phyloP scores from a whole-genome alignment of 2,113 vertebrate genomes.

The Piprites chloris region DNA sequence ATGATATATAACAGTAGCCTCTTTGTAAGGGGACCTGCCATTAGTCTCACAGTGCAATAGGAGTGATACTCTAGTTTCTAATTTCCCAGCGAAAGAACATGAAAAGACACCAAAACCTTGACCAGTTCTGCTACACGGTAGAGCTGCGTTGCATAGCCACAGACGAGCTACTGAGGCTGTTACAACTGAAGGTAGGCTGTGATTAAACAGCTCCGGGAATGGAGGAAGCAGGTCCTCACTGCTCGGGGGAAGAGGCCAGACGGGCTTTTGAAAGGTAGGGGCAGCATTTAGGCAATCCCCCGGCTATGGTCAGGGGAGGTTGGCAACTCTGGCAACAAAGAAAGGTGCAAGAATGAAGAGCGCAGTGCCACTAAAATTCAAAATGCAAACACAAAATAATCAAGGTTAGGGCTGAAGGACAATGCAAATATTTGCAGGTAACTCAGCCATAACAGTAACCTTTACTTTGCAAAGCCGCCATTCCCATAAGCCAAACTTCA shows the following conservation, averaged over 20 bases:
- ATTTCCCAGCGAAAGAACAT: background rate
- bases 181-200: background rate
- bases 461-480: background rate
- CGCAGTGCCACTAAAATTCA: background rate
- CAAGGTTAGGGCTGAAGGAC: background rate
- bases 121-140: background rate
- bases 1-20: background rate
- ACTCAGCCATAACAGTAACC: background rate
- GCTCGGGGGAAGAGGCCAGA: background rate
- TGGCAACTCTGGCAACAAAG: background rate
- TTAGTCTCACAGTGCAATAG: background rate
- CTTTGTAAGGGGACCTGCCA: background rate
- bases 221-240: background rate
- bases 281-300: background rate
- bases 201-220: background rate
- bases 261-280: background rate
- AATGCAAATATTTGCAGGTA: background rate
- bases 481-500: background rate
- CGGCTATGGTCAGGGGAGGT: accelerated
- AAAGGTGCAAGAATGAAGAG: background rate
- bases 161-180: background rate
- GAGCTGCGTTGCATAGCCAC: background rate
- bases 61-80: background rate
- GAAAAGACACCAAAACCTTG: background rate
- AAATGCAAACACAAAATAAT: background rate